phyloP scores from a whole-genome alignment of 2,113 vertebrate species.

The Montifringilla adamsi region DNA sequence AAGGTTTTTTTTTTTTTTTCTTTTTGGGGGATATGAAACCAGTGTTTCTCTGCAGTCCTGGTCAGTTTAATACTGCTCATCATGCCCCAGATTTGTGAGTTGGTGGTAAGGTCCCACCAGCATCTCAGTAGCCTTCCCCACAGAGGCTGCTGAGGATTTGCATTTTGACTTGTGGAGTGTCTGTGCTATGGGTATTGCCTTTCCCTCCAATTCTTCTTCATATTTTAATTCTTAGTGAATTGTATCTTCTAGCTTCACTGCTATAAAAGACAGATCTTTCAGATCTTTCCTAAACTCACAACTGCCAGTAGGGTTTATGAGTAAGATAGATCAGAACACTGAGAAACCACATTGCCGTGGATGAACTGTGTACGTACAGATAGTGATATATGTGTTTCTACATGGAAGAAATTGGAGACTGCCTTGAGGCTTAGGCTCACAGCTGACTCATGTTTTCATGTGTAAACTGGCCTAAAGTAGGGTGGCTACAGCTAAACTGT shows the following conservation, averaged over 20 bases:
- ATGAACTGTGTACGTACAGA: not conserved
- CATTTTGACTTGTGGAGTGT: rapidly evolving
- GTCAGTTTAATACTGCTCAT: not conserved
- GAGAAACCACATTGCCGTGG: not conserved
- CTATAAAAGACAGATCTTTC: not conserved
- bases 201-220: not conserved
- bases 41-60: not conserved
- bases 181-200: not conserved
- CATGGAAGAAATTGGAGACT: not conserved
- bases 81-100: not conserved
- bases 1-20: not conserved
- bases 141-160: not conserved
- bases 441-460: not conserved
- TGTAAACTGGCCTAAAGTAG: not conserved
- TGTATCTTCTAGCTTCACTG: not conserved
- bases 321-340: not conserved
- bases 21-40: not conserved
- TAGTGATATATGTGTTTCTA: not conserved
- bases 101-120: not conserved
- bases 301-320: not conserved
- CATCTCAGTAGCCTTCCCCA: not conserved
- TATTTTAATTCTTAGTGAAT: not conserved
- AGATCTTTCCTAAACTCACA: not conserved
- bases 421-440: not conserved
- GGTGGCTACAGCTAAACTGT: not conserved